phyloP scores from a whole-genome alignment of 1,140 invertebrate genomes.

The Periplaneta americana region DNA sequence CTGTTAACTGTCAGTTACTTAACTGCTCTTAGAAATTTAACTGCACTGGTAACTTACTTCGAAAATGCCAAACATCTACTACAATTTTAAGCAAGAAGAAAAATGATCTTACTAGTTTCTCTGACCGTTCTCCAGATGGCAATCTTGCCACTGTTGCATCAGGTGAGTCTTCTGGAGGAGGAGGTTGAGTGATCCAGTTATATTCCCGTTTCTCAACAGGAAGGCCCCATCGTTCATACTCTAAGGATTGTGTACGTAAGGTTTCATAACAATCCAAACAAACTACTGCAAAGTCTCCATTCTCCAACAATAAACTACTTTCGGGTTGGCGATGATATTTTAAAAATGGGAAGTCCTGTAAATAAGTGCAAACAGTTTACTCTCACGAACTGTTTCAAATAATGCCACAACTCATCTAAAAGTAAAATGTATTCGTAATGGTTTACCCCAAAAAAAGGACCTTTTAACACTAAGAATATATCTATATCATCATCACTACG shows the following conservation, averaged over 20 bases:
- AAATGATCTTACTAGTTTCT: conserved; percentile 57
- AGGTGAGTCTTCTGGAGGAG: conserved; percentile 78
- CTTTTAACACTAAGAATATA: too few species aligned
- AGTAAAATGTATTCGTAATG: too few species aligned
- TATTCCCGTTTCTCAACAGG: conserved; percentile 82
- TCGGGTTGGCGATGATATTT: conserved; percentile 75
- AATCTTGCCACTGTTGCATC: conserved; percentile 72
- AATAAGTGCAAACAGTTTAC: too few species aligned
- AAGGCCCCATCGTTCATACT: conserved; percentile 84
- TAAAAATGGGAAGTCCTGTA: conserved; percentile 47
- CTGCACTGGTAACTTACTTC: too few species aligned
- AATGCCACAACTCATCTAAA: too few species aligned
- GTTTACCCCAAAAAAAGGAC: too few species aligned
- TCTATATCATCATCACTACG: too few species aligned
- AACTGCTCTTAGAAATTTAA: too few species aligned
- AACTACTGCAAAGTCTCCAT: conserved; percentile 85
- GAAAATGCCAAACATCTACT: conserved; percentile 13
- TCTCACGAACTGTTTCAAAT: too few species aligned
- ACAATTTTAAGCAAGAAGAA: neutral
- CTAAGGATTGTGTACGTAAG: conserved; percentile 72
- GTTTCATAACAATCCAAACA: conserved; percentile 91
- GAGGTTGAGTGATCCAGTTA: conserved; percentile 87
- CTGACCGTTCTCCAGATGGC: conserved; percentile 72
- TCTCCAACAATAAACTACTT: conserved; percentile 78
- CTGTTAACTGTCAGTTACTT: too few species aligned